Base-by-base conservation (phyloP, 2,888 invertebrate species). In the Melanostoma scalare region DNA sequence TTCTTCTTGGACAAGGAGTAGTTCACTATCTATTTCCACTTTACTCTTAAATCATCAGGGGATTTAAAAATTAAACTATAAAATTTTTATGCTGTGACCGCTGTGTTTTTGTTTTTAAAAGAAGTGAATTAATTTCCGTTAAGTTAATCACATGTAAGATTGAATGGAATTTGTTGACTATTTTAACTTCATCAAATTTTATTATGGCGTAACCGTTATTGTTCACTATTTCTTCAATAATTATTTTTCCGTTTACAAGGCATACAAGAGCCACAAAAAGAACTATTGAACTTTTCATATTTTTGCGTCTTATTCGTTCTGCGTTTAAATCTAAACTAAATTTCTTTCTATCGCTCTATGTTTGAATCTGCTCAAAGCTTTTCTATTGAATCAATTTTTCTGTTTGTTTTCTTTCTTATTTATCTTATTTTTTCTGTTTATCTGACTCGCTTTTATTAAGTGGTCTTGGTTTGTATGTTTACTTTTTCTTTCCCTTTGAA, bases 131-230 rank as follows among this genome's bases (percentile, higher is more conserved):
- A 35, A 38, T 50, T 63, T 10, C 20, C 1, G 44, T 60, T 60
- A 60, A 60, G 9, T 44, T 60, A 31, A 60, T n/a, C 3, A 60
- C 44, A 9, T 56, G 56, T 56, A 56, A 9, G 9, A 56, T 20
- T 10, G 10, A 60, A n/a, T 53, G 52, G 35, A n/a, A 67, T 53
- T 67, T 42, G 20, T 53, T 56, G 20, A 52, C 65, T 38, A 65
- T 52, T 31, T 53, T 20, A 33, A 65, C 36, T 53, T 65, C n/a
- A 36, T 55, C 53, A 33, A 33, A 1, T 30, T 63, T 38, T 2
- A 46, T 61, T n/a, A 33, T 20, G 3, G 50, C 8, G n/a, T 63
- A 63, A n/a, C 63, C 63, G 36, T 63, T 20, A 31, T n/a, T 40
- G 36, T 31, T 31, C 6, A 30, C 0, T 3, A 40, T 5, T 40